These are phyloP conservation scores for Belgica antarctica DNA, from an alignment of 2,888 invertebrate species.

Conservation along the genomic window DNA sequence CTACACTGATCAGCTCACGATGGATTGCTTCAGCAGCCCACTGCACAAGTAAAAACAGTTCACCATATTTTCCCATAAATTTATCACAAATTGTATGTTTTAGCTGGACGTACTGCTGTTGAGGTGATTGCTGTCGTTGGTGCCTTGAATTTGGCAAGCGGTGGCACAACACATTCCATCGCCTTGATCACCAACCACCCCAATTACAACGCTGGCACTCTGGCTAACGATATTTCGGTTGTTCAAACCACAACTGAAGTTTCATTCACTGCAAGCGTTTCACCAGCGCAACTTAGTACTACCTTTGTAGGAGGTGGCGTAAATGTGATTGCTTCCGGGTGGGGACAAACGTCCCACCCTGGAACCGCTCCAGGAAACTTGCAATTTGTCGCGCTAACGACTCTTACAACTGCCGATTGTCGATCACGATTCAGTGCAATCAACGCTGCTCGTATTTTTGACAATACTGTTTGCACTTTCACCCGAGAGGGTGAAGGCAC, in stretches of 20 bases:
- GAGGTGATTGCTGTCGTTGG: slow-evolving; percentile 39
- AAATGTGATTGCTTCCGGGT: slow-evolving; percentile 35
- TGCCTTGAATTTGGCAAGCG: slow-evolving; percentile 37
- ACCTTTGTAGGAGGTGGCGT: slow-evolving; percentile 20
- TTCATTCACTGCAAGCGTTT: not conserved
- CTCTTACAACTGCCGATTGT: slow-evolving; percentile 44
- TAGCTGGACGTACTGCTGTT: slow-evolving; percentile 30
- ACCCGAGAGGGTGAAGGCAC: slow-evolving; percentile 39
- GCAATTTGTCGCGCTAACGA: slow-evolving; percentile 26
- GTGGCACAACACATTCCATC: slow-evolving; percentile 31
- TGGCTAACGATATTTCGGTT: slow-evolving; percentile 43
- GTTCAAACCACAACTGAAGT: slow-evolving; percentile 31
- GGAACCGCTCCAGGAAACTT: slow-evolving; percentile 42
- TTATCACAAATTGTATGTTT: no score
- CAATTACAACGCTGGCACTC: slow-evolving; percentile 30
- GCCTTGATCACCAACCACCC: slow-evolving; percentile 41
- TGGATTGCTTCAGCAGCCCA: slow-evolving; percentile 47
- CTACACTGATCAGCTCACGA: slow-evolving; percentile 46
- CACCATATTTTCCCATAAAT: no score
- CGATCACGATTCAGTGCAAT: not conserved
- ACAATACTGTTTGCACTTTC: slow-evolving; percentile 44
- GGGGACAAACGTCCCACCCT: slow-evolving; percentile 44
- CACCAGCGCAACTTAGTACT: slow-evolving; percentile 44
- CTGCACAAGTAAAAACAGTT: no score
- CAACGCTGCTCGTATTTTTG: slow-evolving; percentile 40